A percentile compares a stretch with the other conserved stretches of the same genome.
phyloP scores from a whole-genome alignment of 2,797 vertebrate species.

The Anomalospiza imberbis region DNA sequence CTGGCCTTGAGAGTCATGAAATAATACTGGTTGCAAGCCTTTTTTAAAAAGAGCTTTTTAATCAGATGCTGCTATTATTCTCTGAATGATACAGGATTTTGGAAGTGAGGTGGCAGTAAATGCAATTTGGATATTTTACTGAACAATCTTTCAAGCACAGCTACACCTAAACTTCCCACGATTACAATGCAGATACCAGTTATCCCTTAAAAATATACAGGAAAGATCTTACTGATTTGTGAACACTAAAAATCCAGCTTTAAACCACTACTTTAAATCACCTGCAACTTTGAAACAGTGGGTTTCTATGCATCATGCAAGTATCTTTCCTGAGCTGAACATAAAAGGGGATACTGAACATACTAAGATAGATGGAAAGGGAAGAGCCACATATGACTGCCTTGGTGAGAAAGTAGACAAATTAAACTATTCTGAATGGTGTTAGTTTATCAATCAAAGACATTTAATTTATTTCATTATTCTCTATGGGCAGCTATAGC shows the following conservation, averaged over 20 bases:
- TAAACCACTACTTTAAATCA: not conserved
- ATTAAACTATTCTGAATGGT: not conserved
- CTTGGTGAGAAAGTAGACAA: not conserved
- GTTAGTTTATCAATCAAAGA: conserved; percentile 22
- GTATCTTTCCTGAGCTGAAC: not conserved
- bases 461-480: conserved; percentile 40
- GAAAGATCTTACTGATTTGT: not conserved
- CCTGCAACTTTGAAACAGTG: not conserved
- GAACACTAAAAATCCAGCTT: not conserved
- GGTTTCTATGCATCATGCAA: not conserved
- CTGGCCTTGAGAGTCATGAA: not conserved
- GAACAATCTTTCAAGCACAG: not conserved
- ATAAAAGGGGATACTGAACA: not conserved
- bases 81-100: not conserved
- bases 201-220: not conserved
- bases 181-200: not conserved
- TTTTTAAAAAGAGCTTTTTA: not conserved
- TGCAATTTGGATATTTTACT: not conserved
- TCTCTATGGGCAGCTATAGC: conserved; percentile 4
- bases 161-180: not conserved
- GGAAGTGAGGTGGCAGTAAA: not conserved
- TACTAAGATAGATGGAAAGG: not conserved
- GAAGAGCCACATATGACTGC: not conserved
- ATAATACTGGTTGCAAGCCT: not conserved
- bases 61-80: not conserved